Base-by-base conservation (phyloP, 2,797 vertebrate species). In the Amazona finschi region DNA sequence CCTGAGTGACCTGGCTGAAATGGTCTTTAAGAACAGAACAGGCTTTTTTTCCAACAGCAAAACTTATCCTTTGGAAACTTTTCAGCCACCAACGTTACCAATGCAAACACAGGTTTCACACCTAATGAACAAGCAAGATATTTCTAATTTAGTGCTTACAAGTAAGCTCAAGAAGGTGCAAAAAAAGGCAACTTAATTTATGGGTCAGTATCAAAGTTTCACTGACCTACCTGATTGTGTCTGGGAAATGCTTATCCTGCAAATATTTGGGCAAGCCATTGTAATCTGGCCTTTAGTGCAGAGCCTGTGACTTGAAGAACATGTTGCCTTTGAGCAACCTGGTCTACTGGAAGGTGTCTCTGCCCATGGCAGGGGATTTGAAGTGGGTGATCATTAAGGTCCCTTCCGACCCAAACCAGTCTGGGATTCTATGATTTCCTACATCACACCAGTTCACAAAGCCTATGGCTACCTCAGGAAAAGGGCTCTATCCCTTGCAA, bases 241-340 rank as follows among this genome's bases (percentile, higher is more conserved):
- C 90, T 87, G 88, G 57, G 28, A 89, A 95, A 43, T 3, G 77
- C 66, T 84, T 79, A n/a, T 12, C 80, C 66, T 61, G 88, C 83
- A 90, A 60, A 21, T 67, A 87, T 71, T 95, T 90, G 57, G 41
- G 74, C 88, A 58, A 90, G 86, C 87, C 90, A 90, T 27, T 58
- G 65, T 46, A 74, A 85, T 83, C 60, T 71, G 65, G 88, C 65
- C 47, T 18, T 65, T 20, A 6, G 0, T 57, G 41, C 88, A 86
- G 80, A 71, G 55, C 55, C 67, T 43, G 62, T 71, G 80, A 92
- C 77, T 87, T 87, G 84, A 83, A 82, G 50, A 94, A 61, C 19
- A 22, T 1, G 28, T 57, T 77, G 52, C 61, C 64, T 36, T 16
- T 58, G 57, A 58, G 33, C 7, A 58, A 36, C 57, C 5, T 36